Evolutionary conservation across 1,140 invertebrate genomes (phyloP).

Genomic region (Brachionus angularis): DNA sequence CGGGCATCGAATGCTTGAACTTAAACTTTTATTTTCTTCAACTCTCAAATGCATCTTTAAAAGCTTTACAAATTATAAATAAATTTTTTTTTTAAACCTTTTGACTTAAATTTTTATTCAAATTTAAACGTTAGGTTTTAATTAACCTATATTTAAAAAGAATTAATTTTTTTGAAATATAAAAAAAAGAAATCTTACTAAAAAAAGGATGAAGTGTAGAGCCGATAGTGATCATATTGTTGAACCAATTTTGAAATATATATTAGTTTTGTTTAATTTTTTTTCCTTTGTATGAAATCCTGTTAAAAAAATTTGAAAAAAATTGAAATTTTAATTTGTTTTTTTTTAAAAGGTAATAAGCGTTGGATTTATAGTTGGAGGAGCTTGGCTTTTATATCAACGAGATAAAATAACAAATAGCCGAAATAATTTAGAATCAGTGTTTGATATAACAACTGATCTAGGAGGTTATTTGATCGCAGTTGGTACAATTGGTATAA

Average conservation of each 20-base stretch:
- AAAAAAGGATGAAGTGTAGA: slow-evolving; percentile 12
- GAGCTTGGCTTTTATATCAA: slow-evolving; percentile 39
- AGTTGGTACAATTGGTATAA: slow-evolving; percentile 6
- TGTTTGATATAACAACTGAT: slow-evolving; percentile 24
- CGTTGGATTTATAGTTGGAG: slow-evolving; percentile 13
- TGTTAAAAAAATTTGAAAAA: neutral
- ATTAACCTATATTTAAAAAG: neutral
- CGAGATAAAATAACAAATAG: neutral
- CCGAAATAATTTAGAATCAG: neutral
- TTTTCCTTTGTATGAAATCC: slow-evolving; percentile 2
- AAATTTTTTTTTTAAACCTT: neutral
- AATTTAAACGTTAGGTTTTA: neutral
- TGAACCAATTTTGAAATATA: slow-evolving; percentile 39
- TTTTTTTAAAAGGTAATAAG: neutral
- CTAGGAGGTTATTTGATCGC: slow-evolving; percentile 32
- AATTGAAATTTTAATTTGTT: neutral
- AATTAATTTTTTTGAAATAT: neutral
- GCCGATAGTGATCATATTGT: slow-evolving; percentile 31
- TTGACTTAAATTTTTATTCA: neutral
- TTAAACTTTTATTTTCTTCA: too few species aligned
- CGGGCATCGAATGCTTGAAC: neutral
- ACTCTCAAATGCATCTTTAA: too few species aligned
- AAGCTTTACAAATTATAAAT: too few species aligned
- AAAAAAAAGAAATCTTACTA: neutral
- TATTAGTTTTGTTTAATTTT: slow-evolving; percentile 27